Base-by-base conservation (phyloP, 2,113 vertebrate species). In the Chaetodon trifascialis region DNA sequence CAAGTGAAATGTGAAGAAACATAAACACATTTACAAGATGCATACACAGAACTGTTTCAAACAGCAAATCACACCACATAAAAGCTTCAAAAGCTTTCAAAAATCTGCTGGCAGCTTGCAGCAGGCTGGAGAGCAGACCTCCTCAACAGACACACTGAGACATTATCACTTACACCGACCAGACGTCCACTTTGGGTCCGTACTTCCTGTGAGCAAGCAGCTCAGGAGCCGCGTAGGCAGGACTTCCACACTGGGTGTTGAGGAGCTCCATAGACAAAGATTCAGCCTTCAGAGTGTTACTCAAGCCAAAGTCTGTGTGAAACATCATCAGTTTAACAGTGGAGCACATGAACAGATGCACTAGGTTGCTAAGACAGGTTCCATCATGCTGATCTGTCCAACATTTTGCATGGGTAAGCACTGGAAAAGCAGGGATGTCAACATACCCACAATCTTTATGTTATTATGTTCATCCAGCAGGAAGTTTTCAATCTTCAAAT, bases 401-500 rank as follows among this genome's bases (percentile, higher is more conserved):
- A 36, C 11, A 10, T 25, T 51, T 12, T 36, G 25, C 25, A 82
- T 46, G 25, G 21, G 16, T 34, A 36, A 3, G 17, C 36, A 38
- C 0, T n/a, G 15, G 10, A 23, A 0, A 68, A 47, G 1, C 17
- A 30, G 19, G 15, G 52, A 66, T 0, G 0, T 65, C 46, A 8
- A 95, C 96, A 30, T 95, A 97, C 95, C 96, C 71, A 96, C 88
- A 17, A 97, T 97, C 95, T 97, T 97, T 86, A 97, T 97, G 91
- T 96, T 97, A 88, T 96, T 95, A 55, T 96, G 95, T 80, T 97
- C 96, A 82, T 97, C 95, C 56, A 98, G 93, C 75, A 98, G 95
- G 91, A 97, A 97, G 94, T 96, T 97, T 94, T 97, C 95, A 76
- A 96, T 96, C 94, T 97, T 97, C 65, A 97, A 86, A 88, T 97